Evolutionary conservation across 2,113 vertebrate species (phyloP), one percentile per base, ranked within the genome.

Genomic region (Sus scrofa): DNA sequence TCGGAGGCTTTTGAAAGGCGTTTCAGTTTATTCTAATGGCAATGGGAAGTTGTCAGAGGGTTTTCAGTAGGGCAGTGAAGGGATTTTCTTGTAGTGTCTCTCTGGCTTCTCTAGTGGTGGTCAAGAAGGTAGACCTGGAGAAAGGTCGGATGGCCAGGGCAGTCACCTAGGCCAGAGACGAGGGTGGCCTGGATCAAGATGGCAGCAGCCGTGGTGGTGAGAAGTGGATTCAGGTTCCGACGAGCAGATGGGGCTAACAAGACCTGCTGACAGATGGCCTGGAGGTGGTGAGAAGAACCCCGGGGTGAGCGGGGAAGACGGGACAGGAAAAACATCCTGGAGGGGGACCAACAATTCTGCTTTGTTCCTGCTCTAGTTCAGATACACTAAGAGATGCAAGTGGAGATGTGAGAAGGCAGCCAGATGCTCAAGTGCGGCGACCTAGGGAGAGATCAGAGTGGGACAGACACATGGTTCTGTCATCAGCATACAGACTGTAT

Each of bases 31-130:
- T 37, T 92, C 79, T 86, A 79, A 86, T 3, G 15, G 67, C 18
- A 62, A 37, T 37, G 30, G 50, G 34, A 89, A 73, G 58, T 83
- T 18, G 83, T n/a, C 56, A 71, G n/a, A 89, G 44, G 62, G 32
- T 50, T 89, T 37, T 60, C 50, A 79, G 50, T 37, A 75, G 13
- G 44, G n/a, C 12, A 83, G 54, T 65, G 44, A 71, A 70, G 8
- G 68, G 39, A n/a, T 79, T 84, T 94, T 65, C 44, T 84, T 88
- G 85, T n/a, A 14, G 81, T 67, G n/a, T 54, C 30, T 81, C 67
- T 77, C 68, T 87, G 62, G 34, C 56, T 68, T 92, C 56, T 89
- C 13, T 10, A 67, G 60, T 4, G 34, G 22, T 77, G 10, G 52
- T 11, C 54, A 65, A 37, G n/a, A 65, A 68, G 63, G 63, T 52